Evolutionary conservation across 2,113 vertebrate genomes (phyloP), one percentile per base, ranked within the genome.

Genomic region (Sciurus niger): DNA sequence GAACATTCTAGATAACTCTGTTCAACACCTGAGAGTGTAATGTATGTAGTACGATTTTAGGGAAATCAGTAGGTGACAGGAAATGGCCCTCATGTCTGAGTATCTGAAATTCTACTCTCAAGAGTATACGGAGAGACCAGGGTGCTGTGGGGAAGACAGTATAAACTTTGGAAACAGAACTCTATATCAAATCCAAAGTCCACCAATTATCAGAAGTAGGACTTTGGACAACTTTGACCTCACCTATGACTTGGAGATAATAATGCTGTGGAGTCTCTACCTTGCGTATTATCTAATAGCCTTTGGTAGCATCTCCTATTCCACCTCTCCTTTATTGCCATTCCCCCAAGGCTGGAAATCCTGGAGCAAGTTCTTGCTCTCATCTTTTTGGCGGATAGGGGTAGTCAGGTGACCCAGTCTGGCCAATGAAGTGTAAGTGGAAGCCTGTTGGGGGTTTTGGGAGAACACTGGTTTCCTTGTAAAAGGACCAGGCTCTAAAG

Each of bases 91-190:
- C 30, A 37, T 14, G 8, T 60, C 37, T 70, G 51, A 87, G 46
- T 76, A 77, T 58, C 25, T 82, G 73, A 73, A 74, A 87, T 93
- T 65, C 76, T 80, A 40, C 46, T 90, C 51, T 37, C 53, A 77
- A 40, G n/a, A 77, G 46, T 84, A 70, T 5, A 32, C 12, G 37
- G 34, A 55, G 28, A 85, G 43, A 65, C 1, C 32, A 8, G 13
- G 46, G 25, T 37, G 8, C 5, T 76, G 6, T 1, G 37, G 13
- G 72, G 43, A 95, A 82, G 46, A 60, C 14, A 70, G 51, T 3
- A 30, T 37, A 55, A 60, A 34, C 17, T 82, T 82, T 63, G 55
- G 85, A 89, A 91, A 80, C 7, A 77, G 65, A 74, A 84, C 30
- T 90, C 68, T 84, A 16, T 51, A 89, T 16, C 12, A 25, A 83